Base-by-base conservation (phyloP, 2,113 vertebrate species). In the Tiliqua scincoides region DNA sequence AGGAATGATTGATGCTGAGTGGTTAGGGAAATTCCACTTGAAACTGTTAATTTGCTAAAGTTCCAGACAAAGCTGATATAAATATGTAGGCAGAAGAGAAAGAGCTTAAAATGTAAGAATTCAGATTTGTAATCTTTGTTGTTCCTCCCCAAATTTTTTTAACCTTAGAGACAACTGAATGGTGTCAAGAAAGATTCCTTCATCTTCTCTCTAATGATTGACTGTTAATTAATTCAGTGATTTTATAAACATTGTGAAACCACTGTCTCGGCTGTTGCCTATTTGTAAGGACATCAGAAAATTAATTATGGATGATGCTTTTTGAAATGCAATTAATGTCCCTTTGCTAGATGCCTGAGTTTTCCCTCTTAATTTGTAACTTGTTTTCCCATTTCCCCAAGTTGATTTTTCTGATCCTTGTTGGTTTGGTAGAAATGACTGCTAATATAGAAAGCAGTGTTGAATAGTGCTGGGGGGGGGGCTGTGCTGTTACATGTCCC, bases 191-290 rank as follows among this genome's bases (percentile, higher is more conserved):
- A 83, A 83, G 37, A 88, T 95, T 92, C 83, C 87, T 93, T 93
- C 75, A 76, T 88, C 83, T n/a, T 86, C 40, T 89, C 92, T 88
- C 89, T 92, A 88, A 94, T 92, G 91, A 89, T 75, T 93, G 71
- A 7, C 67, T 89, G 74, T 90, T 95, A 93, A 95, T 94, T 93
- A 93, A 93, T 81, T 84, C 86, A 87, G 77, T 82, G 2, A 85
- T 88, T 48, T 95, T 93, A 91, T 84, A 88, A 91, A 83, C 23
- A 57, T 87, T 92, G 77, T 79, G 72, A 92, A 92, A 90, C 85
- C 59, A 84, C 48, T 9, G 6, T 71, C 79, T 90, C 89, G 79
- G 71, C 65, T 92, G 89, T 76, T 63, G 90, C 85, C 83, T 92
- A 54, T 92, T 91, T 93, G 85, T 91, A 87, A 93, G 92, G 81